Conservation (phyloP, 2,888 invertebrate genomes). For the Synergus japonicus region DNA sequence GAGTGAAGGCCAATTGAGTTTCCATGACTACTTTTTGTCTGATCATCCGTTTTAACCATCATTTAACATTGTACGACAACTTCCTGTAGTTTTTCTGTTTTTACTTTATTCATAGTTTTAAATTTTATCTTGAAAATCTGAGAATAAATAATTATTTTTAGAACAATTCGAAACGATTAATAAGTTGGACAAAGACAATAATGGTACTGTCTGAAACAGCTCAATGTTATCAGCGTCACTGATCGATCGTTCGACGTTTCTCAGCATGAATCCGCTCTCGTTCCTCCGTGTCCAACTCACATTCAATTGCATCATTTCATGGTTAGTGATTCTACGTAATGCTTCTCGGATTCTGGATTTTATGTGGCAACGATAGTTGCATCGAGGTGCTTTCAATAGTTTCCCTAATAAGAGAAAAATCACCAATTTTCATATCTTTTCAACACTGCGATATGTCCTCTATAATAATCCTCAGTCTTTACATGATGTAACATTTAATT, state of each 20-base stretch:
- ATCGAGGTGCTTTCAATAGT: constrained; percentile 50
- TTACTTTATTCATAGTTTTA: neutral
- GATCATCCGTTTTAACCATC: neutral
- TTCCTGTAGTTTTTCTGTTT: neutral
- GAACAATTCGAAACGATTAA: constrained; percentile 16
- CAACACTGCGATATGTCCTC: neutral
- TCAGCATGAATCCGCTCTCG: constrained; percentile 43
- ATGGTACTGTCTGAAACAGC: constrained; percentile 12
- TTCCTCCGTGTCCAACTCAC: constrained; percentile 51
- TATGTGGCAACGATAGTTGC: constrained; percentile 51
- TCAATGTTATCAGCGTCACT: constrained; percentile 25
- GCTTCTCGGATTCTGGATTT: constrained; percentile 55
- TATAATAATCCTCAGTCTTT: constrained; percentile 2
- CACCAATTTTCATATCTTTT: constrained; percentile 12
- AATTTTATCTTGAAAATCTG: neutral
- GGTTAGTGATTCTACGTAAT: constrained; percentile 55
- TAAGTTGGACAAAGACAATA: constrained; percentile 35
- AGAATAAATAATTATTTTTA: neutral
- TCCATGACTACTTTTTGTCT: constrained; percentile 25
- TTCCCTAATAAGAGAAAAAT: constrained; percentile 30
- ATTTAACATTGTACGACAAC: neutral
- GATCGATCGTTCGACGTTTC: constrained; percentile 37
- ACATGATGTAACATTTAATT: neutral
- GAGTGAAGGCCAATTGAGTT: constrained; percentile 37
- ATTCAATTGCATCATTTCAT: constrained; percentile 54